Conservation (phyloP, 2,113 vertebrate species). For the Solenodon paradoxus region DNA sequence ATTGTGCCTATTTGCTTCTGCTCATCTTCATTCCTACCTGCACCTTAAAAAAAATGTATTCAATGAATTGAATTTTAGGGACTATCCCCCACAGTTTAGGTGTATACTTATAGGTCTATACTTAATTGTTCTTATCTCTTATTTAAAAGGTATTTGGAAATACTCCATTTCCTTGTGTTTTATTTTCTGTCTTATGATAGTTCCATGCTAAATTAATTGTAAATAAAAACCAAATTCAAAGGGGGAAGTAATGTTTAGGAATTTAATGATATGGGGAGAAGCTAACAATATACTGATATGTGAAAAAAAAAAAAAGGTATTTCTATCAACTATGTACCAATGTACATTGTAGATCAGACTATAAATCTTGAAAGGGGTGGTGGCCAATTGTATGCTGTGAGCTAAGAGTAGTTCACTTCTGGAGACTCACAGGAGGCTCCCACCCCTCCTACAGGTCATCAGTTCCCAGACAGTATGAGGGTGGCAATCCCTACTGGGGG, state of each 20-base stretch:
- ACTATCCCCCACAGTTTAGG: slow-evolving; percentile 30
- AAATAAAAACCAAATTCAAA: slow-evolving; percentile 67
- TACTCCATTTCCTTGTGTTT: slow-evolving; percentile 61
- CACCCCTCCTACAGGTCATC: too few relatives aligned
- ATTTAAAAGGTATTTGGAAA: slow-evolving; percentile 55
- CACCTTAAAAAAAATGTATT: slow-evolving; percentile 52
- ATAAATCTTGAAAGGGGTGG: neutral
- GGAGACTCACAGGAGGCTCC: neutral
- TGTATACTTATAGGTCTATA: slow-evolving; percentile 32
- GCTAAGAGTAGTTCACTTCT: neutral
- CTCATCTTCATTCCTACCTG: too few relatives aligned
- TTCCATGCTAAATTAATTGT: slow-evolving; percentile 69
- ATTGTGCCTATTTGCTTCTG: too few relatives aligned
- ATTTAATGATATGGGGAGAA: neutral
- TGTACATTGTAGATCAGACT: neutral
- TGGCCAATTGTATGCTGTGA: neutral
- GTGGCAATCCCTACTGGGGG: neutral
- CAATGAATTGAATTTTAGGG: slow-evolving; percentile 37
- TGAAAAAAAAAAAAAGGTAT: neutral
- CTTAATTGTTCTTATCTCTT: slow-evolving; percentile 36
- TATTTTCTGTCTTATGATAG: slow-evolving; percentile 54
- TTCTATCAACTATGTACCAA: neutral
- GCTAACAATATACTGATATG: neutral
- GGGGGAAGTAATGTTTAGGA: neutral
- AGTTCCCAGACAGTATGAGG: neutral